Conservation (phyloP, 2,888 invertebrate genomes). For the Glaucopsyche alexis region DNA sequence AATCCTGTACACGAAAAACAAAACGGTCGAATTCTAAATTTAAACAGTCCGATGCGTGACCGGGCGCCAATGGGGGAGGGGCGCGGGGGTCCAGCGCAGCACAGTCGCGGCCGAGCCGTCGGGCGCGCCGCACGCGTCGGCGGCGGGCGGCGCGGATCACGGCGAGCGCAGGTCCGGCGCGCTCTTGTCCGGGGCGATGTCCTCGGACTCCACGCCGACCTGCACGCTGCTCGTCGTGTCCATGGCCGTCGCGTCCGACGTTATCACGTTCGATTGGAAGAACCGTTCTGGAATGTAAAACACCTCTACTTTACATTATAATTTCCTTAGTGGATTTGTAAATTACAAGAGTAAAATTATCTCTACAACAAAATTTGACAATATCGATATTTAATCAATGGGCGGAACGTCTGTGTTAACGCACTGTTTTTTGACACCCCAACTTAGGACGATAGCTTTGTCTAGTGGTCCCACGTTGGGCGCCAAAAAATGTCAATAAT, state of each 20-base stretch:
- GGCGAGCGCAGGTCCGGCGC: conserved; percentile 71
- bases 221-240: conserved; percentile 64
- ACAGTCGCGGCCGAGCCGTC: conserved; percentile 48
- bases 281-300: conserved; percentile 76
- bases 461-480: background rate
- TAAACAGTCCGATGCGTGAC: conserved; percentile 64
- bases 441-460: background rate
- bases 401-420: background rate
- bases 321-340: conserved; percentile 34
- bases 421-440: background rate
- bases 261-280: conserved; percentile 82
- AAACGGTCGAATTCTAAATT: conserved; percentile 39
- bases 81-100: conserved; percentile 71
- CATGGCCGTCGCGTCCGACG: conserved; percentile 79
- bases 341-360: background rate
- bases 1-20: conserved; percentile 28
- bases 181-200: conserved; percentile 70
- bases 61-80: conserved; percentile 73
- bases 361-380: background rate
- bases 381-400: background rate
- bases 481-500: background rate
- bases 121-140: conserved; percentile 39
- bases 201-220: conserved; percentile 57
- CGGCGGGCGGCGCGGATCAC: conserved; percentile 54
- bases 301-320: conserved; percentile 40